phyloP scores from a whole-genome alignment of 2,113 vertebrate genomes.

The Naja naja region DNA sequence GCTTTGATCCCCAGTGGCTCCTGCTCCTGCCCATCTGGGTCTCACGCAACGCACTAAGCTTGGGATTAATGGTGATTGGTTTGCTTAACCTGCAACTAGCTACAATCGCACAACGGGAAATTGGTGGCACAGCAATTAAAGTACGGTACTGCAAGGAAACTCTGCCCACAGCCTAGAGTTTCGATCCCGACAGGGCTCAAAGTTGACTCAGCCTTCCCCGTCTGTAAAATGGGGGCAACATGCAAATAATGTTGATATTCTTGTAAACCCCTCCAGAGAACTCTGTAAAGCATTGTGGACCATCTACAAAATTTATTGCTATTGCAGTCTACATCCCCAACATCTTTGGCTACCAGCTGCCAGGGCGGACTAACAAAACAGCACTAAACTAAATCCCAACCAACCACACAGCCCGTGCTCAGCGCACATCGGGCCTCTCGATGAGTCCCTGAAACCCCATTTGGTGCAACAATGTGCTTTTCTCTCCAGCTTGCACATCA shows the following conservation, averaged over 20 bases:
- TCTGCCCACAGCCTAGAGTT: no score
- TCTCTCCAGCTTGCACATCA: not conserved
- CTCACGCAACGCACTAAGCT: not conserved
- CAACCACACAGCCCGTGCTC: no score
- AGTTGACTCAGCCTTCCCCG: no score
- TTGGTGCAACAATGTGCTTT: rapidly evolving
- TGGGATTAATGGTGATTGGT: not conserved
- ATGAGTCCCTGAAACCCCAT: not conserved
- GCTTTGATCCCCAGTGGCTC: no score
- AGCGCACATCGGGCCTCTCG: not conserved
- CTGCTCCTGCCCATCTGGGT: not conserved
- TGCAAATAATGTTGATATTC: no score
- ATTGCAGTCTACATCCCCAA: not conserved
- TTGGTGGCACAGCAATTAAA: no score
- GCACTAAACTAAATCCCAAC: not conserved
- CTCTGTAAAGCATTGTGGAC: no score
- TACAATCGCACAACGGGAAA: not conserved
- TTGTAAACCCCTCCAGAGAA: no score
- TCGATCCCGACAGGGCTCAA: no score
- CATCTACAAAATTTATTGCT: no score
- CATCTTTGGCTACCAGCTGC: not conserved
- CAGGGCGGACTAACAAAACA: not conserved
- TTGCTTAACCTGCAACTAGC: not conserved
- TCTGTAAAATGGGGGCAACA: no score
- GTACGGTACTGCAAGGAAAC: no score